Evolutionary conservation across 2,888 invertebrate species (phyloP).

Genomic region (Stegophylla sp.): DNA sequence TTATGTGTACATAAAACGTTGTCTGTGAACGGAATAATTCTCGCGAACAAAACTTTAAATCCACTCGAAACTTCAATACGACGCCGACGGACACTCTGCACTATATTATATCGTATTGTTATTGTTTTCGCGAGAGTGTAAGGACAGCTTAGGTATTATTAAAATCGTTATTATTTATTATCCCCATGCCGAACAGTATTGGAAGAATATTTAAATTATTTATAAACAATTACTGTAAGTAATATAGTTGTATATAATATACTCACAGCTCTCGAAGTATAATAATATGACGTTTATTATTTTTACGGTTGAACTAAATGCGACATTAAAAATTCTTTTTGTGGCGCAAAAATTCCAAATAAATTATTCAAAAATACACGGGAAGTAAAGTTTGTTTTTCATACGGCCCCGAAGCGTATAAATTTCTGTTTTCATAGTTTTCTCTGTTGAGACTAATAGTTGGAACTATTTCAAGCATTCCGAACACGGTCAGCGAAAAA

Average conservation of each 20-base stretch:
- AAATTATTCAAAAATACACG: slow-evolving; percentile 3
- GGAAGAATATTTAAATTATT: background rate
- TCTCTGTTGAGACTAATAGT: too few species aligned
- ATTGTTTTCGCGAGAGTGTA: background rate
- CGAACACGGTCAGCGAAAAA: too few species aligned
- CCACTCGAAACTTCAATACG: background rate
- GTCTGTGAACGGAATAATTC: slow-evolving; percentile 1
- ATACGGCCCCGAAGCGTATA: background rate
- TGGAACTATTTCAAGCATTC: too few species aligned
- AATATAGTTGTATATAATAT: background rate
- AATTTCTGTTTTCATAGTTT: background rate
- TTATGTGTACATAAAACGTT: background rate
- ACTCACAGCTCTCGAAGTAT: background rate
- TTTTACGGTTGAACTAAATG: background rate
- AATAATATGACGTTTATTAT: background rate
- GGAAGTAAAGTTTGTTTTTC: background rate
- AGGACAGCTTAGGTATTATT: too few species aligned
- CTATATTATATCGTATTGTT: too few species aligned
- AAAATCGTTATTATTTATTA: too few species aligned
- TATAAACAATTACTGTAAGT: background rate
- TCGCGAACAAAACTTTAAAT: background rate
- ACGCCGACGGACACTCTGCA: too few species aligned
- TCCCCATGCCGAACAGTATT: background rate
- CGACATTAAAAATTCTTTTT: slow-evolving; percentile 1
- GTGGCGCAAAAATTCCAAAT: background rate